Evolutionary conservation across 2,113 vertebrate species (phyloP).

Genomic region (Calidris pugnax): DNA sequence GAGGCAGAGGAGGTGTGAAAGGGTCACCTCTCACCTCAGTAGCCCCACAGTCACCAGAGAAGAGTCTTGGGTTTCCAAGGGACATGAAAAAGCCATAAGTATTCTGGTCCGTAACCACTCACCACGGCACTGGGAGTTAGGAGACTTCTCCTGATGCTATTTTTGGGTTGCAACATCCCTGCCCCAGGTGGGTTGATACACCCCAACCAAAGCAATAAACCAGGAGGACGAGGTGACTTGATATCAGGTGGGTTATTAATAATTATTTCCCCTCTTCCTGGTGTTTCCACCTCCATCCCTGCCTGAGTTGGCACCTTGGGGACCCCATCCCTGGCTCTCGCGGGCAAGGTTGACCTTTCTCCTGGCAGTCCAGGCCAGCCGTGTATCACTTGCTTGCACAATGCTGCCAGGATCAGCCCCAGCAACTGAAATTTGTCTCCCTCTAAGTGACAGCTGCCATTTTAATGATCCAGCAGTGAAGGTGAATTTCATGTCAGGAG

Average conservation of each 20-base stretch:
- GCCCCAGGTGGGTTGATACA: neutral
- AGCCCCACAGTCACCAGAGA: neutral
- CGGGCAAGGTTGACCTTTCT: neutral
- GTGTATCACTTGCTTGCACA: neutral
- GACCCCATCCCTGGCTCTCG: neutral
- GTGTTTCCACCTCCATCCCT: neutral
- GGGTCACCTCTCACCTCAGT: neutral
- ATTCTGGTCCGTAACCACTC: neutral
- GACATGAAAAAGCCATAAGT: rapidly evolving
- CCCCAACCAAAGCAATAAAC: neutral
- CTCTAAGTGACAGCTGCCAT: conserved; percentile 51
- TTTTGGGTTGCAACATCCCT: neutral
- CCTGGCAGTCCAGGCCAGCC: neutral
- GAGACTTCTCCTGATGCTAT: neutral
- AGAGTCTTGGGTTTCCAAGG: neutral
- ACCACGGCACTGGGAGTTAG: neutral
- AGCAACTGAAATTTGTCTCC: conserved; percentile 21
- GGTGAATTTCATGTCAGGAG: conserved; percentile 32
- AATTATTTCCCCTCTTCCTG: neutral
- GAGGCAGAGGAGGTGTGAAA: neutral
- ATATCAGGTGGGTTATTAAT: neutral
- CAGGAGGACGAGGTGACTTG: neutral
- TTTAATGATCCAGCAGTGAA: conserved; percentile 22
- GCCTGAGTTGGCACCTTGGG: neutral
- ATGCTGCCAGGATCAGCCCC: neutral